phyloP scores from a whole-genome alignment of 2,888 invertebrate species.

The Siphonodentalium dalli region DNA sequence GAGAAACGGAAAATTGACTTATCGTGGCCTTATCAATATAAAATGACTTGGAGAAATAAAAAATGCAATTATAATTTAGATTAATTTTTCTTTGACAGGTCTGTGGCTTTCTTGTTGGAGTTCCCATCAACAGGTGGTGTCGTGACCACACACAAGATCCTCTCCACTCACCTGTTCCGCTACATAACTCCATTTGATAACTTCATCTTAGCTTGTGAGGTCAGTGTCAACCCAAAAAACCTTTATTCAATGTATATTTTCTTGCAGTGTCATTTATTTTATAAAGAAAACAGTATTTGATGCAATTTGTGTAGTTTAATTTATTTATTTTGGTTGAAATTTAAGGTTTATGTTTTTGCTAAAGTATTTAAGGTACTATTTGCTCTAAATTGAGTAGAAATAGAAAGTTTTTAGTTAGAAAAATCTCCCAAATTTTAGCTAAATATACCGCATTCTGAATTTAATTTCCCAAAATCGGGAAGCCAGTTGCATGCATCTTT shows the following conservation, averaged over 20 bases:
- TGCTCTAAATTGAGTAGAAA: no score
- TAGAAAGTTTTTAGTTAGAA: no score
- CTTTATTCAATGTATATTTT: no score
- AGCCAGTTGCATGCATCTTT: no score
- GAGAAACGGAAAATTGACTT: no score
- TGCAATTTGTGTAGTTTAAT: not conserved
- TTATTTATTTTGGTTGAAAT: not conserved
- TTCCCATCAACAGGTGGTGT: constrained; percentile 48
- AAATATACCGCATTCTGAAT: no score
- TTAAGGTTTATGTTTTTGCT: not conserved
- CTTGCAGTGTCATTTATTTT: not conserved
- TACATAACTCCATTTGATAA: constrained; percentile 54
- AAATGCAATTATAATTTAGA: not conserved
- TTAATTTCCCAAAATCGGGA: no score
- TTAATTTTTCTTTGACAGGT: constrained; percentile 27
- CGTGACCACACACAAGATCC: constrained; percentile 37
- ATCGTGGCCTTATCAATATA: no score
- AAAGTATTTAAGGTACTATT: no score
- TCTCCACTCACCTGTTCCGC: constrained; percentile 54
- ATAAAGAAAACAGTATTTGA: not conserved
- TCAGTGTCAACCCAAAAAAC: constrained; percentile 25
- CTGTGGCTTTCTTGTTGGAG: constrained; percentile 52
- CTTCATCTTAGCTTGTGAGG: constrained; percentile 59
- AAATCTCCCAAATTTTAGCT: no score
- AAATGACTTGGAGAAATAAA: no score